Evolutionary conservation across 2,113 vertebrate genomes (phyloP), one percentile per base, ranked within the genome.

Genomic region (Cinclus cinclus): DNA sequence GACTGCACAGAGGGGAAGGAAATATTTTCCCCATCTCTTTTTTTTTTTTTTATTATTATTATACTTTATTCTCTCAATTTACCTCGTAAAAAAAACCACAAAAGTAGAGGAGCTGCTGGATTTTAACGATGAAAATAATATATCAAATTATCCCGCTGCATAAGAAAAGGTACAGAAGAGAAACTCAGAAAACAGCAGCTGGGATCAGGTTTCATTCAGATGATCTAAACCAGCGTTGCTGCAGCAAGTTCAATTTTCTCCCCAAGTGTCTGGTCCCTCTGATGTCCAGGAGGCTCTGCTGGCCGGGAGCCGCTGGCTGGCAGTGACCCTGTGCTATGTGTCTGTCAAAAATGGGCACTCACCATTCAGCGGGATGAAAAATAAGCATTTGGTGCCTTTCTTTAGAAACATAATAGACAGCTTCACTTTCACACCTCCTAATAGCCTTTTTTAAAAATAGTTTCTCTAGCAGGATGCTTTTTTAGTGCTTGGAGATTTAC

Each of bases 401-500:
- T 68, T 90, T 91, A 79, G 96, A 94, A 95, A 69, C 84, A 65
- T 96, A 97, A 97, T 94, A 96, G 97, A 94, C 94, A 96, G 97
- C 94, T 92, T 93, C 71, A 50, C 76, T 92, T 97, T 97, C 97
- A 95, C 97, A 96, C 96, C 89, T 97, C 96, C 97, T 98, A 97
- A 97, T 96, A 96, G 95, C 94, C 94, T 96, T 95, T 47, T 97
- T 96, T 90, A 95, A 98, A 97, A 98, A 97, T 96, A 97, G 97
- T 96, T 95, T 92, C 91, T 96, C 65, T 84, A 71, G 85, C 83
- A 55, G 93, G 95, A 94, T 95, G 96, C 85, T 85, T 96, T 96
- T 95, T 92, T 91, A 87, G 91, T 13, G 1, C 5, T 3, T 22
- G 6, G 75, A 35, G 90, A 78, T 96, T 93, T 95, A 76, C 88